Evolutionary conservation across 2,113 vertebrate genomes (phyloP).

Genomic region (Microtus oregoni): DNA sequence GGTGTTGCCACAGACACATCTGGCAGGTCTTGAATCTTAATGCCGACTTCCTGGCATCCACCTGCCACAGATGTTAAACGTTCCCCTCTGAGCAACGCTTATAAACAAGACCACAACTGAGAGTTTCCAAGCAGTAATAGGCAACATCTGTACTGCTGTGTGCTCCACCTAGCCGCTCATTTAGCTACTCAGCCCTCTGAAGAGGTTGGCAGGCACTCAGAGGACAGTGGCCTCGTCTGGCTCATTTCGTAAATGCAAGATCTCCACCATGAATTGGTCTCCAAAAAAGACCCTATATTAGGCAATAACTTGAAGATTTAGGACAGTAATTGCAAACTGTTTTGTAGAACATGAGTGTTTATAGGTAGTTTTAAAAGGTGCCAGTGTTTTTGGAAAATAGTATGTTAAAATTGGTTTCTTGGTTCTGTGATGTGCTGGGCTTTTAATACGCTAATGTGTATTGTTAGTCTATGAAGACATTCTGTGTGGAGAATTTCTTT

Average conservation of each 20-base stretch:
- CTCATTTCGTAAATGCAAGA: not conserved
- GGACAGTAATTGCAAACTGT: not conserved
- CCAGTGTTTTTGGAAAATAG: slow-evolving; percentile 6
- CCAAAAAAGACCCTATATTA: not conserved
- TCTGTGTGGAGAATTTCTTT: not conserved
- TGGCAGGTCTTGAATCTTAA: not conserved
- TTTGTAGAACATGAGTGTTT: not conserved
- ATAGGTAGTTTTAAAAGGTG: not conserved
- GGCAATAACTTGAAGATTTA: not conserved
- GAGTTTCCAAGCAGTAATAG: not conserved
- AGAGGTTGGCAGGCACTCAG: not conserved
- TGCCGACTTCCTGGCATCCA: not conserved
- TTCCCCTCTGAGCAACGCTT: not conserved
- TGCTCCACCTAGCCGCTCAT: not conserved
- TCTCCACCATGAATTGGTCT: not conserved
- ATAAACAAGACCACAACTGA: not conserved
- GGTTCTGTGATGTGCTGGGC: not conserved
- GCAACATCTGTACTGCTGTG: not conserved
- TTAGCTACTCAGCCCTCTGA: not conserved
- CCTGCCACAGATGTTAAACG: not conserved
- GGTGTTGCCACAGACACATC: not conserved
- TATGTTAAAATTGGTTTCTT: slow-evolving; percentile 13
- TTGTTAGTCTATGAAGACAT: not conserved
- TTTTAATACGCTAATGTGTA: not conserved
- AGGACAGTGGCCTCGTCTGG: not conserved